Evolutionary conservation across 2,797 vertebrate species (phyloP).

Genomic region (Pachyuromys duprasi): DNA sequence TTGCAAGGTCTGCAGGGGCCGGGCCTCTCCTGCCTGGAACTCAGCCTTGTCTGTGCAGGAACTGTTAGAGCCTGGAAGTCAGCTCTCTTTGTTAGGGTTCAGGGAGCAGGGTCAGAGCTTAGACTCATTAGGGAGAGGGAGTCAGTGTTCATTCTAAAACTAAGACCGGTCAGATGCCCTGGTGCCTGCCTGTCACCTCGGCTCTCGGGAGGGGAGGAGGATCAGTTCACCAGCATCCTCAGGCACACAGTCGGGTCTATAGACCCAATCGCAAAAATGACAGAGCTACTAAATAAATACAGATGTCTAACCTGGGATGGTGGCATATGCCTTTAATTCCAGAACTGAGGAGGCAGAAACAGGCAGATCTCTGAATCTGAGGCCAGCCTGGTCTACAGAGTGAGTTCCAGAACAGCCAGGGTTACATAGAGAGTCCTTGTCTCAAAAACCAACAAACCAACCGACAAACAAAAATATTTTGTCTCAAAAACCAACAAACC

Average conservation of each 20-base stretch:
- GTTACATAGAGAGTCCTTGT: background rate
- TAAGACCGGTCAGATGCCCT: background rate
- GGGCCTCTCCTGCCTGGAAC: background rate
- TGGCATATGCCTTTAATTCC: background rate
- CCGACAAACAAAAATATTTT: background rate
- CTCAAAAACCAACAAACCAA: background rate
- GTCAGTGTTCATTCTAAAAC: background rate
- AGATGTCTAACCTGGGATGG: background rate
- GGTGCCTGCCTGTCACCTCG: too few relatives aligned
- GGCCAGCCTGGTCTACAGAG: background rate
- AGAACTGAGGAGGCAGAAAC: background rate
- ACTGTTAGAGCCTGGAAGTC: background rate
- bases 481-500: background rate
- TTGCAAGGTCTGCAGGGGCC: background rate
- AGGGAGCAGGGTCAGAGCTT: slow-evolving; percentile 13
- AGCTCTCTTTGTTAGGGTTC: background rate
- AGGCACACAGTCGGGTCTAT: too few relatives aligned
- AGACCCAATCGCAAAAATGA: background rate
- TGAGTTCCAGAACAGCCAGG: background rate
- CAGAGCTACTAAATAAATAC: background rate
- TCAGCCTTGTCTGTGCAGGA: background rate
- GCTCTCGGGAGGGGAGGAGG: background rate
- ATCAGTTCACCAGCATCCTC: background rate
- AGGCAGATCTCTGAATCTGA: background rate
- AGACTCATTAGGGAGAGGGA: background rate